phyloP scores from a whole-genome alignment of 2,797 vertebrate species.

The Gymnodraco acuticeps region DNA sequence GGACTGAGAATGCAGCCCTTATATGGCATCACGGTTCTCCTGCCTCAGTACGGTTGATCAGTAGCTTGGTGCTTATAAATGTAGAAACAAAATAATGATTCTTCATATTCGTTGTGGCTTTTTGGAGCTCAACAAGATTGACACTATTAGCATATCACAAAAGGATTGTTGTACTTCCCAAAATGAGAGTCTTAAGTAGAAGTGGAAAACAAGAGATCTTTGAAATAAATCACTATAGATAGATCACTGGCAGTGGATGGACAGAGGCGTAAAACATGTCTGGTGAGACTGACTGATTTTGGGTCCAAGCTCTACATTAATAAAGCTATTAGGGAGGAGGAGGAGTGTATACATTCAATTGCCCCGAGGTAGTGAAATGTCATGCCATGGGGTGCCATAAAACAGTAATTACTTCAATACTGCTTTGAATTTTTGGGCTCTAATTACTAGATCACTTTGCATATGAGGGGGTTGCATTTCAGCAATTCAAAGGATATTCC shows the following conservation, averaged over 20 bases:
- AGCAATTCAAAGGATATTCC: conserved; percentile 38
- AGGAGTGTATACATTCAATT: conserved; percentile 63
- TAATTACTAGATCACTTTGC: conserved; percentile 56
- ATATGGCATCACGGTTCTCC: background rate
- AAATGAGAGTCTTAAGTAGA: conserved; percentile 5
- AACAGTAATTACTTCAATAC: conserved; percentile 77
- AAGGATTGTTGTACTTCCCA: background rate
- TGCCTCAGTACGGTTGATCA: background rate
- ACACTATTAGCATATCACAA: conserved; percentile 32
- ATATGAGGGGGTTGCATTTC: conserved; percentile 33
- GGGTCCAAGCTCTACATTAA: conserved; percentile 65
- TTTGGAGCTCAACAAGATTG: conserved; percentile 30
- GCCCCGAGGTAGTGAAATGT: conserved; percentile 55
- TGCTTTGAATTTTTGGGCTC: conserved; percentile 43
- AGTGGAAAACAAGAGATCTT: background rate
- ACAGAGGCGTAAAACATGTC: conserved; percentile 36
- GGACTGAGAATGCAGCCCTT: conserved; percentile 4
- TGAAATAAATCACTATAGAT: no score
- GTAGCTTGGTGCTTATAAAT: conserved; percentile 28
- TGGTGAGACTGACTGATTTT: conserved; percentile 41
- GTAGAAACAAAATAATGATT: conserved; percentile 27
- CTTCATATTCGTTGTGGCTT: conserved; percentile 7
- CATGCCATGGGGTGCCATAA: conserved; percentile 65
- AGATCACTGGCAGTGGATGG: conserved; percentile 15
- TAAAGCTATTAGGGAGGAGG: conserved; percentile 69